These are phyloP conservation scores for Diadegma fenestrale DNA, from an alignment of 2,888 invertebrate genomes.

Conservation along the genomic window DNA sequence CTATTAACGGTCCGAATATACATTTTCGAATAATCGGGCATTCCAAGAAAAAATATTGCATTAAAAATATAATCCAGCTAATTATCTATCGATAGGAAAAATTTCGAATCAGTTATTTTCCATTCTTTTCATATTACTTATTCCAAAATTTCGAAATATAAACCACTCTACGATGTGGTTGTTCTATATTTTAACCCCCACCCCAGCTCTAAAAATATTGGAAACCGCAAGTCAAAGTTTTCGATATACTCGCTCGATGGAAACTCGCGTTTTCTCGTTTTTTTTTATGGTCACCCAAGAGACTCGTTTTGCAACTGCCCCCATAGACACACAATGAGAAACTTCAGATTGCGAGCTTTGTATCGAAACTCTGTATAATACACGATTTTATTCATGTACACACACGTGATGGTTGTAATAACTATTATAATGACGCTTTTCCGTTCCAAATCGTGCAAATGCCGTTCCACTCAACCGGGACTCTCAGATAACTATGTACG, in stretches of 20 bases:
- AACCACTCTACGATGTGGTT: no score
- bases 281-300: slow-evolving; percentile 32
- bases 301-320: slow-evolving; percentile 29
- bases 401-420: neutral
- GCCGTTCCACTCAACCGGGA: slow-evolving; percentile 12
- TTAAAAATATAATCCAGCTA: no score
- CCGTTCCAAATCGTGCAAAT: slow-evolving; percentile 71
- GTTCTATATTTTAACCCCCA: no score
- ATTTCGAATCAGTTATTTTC: no score
- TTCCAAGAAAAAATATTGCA: no score
- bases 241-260: slow-evolving; percentile 57
- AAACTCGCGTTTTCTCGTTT: slow-evolving; percentile 37
- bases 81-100: no score
- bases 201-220: neutral
- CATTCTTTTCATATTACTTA: no score
- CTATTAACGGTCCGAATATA: no score
- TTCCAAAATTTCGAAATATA: no score
- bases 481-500: slow-evolving; percentile 22
- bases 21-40: no score
- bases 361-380: neutral
- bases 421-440: slow-evolving; percentile 72
- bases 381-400: slow-evolving; percentile 10
- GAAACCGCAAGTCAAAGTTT: slow-evolving; percentile 59
- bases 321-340: slow-evolving; percentile 45
- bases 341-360: neutral